Conservation (phyloP, 1,140 invertebrate genomes). For the Pseudomyrmex sp. region DNA sequence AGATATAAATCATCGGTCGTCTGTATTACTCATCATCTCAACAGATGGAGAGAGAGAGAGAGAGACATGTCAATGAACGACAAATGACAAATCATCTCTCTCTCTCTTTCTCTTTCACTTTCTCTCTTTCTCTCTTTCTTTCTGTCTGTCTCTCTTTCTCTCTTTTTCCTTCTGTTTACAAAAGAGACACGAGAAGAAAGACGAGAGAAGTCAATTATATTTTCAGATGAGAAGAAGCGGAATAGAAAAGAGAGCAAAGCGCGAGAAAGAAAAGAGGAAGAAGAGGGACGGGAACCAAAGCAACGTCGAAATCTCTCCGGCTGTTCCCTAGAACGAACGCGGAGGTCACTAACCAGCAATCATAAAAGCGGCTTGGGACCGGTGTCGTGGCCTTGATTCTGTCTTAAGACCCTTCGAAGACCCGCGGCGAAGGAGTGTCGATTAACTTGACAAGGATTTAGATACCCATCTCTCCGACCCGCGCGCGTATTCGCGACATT, state of each 20-base stretch:
- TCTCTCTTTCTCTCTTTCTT: no score
- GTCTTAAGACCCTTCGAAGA: constrained; percentile 66
- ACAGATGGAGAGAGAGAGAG: not conserved
- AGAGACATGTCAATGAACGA: not conserved
- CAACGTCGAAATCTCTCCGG: constrained; percentile 62
- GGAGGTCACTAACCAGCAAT: constrained; percentile 71
- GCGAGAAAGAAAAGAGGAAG: constrained; percentile 4
- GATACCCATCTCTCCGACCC: not conserved
- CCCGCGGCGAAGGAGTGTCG: constrained; percentile 5
- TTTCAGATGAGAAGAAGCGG: constrained; percentile 2
- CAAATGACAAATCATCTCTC: not conserved
- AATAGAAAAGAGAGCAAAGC: constrained; percentile 45
- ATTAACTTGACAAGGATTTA: constrained; percentile 45
- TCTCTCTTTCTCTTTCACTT: no score
- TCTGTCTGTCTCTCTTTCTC: no score
- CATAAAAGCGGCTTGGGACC: constrained; percentile 66
- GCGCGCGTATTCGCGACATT: constrained; percentile 5
- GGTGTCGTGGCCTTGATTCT: constrained; percentile 74
- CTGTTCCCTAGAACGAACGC: constrained; percentile 46
- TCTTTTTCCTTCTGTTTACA: no score
- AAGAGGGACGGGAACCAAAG: constrained; percentile 21
- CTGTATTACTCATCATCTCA: constrained; percentile 33
- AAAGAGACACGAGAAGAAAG: not conserved
- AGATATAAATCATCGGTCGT: constrained; percentile 22
- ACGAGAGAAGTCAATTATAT: not conserved